Evolutionary conservation across 2,888 invertebrate genomes (phyloP), one percentile per base, ranked within the genome.

Genomic region (Hanleya hanleyi): DNA sequence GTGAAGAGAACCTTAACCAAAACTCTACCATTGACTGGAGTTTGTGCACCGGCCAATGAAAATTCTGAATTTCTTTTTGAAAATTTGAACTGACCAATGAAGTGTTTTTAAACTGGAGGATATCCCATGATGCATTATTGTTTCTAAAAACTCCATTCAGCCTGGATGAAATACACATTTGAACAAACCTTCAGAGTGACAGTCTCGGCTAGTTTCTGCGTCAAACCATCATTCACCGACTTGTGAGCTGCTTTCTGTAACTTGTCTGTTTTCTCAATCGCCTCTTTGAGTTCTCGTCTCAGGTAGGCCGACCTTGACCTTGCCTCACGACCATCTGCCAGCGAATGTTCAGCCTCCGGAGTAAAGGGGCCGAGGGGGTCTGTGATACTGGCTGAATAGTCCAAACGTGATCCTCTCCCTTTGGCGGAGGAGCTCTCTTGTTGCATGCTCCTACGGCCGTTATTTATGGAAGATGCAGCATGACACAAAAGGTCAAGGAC

Each of bases 401-500:
- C 50, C 51, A 35, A 50, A 22, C 33, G 26, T 33, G 35, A 32
- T 7, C 22, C n/a, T 7, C 64, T 18, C 4, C 38, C 38, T 37
- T 64, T 64, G 2, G 4, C 35, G n/a, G 1, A 18, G 9, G 5
- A 35, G 4, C 3, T 47, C 22, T 47, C 47, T 57, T 57, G 29
- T 26, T 57, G 57, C 5, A 35, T 3, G n/a, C 64, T 64, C 35
- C 64, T 18, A 1, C 64, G 35, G 4, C 37, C 64, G n/a, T 77
- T 78, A 18, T 73, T 51, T 35, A 82, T 81, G 15, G 87, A 84
- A 6, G 87, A 85, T 36, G 87, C 76, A 50, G 88, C 82, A 64
- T 87, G 86, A 78, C 88, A 89, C 50, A 89, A 79, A 9, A 90
- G 84, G 78, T 90, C 90, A 57, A 90, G 81, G 18, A 90, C 90